phyloP scores from a whole-genome alignment of 2,113 vertebrate genomes.

The Aramus guarauna region DNA sequence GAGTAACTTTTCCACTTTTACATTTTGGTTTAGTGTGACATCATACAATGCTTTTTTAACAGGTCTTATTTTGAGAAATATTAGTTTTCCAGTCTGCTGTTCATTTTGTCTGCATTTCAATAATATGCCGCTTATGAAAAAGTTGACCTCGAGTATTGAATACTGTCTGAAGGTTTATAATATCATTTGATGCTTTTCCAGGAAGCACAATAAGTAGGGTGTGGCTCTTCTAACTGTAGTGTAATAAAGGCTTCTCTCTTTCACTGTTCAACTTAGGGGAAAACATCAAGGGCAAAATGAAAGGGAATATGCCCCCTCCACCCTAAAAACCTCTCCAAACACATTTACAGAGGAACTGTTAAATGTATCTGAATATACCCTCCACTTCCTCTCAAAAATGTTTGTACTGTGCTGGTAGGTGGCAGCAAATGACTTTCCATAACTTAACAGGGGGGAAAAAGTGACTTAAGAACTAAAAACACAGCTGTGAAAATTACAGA shows the following conservation, averaged over 20 bases:
- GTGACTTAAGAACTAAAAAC: not conserved
- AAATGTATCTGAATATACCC: not conserved
- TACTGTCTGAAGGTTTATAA: not conserved
- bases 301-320: not conserved
- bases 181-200: not conserved
- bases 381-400: not conserved
- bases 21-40: not conserved
- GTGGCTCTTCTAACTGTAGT: not conserved
- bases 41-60: constrained; percentile 14
- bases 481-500: constrained; percentile 8
- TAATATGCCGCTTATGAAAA: not conserved
- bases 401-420: not conserved
- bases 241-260: not conserved
- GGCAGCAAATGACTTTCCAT: constrained; percentile 33
- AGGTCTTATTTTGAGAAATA: constrained; percentile 24
- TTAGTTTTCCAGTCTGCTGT: not conserved
- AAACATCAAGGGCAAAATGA: not conserved
- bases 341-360: not conserved
- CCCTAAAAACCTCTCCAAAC: not conserved
- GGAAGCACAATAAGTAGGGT: not conserved
- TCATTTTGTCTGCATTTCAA: not conserved
- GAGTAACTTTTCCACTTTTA: not conserved
- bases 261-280: not conserved
- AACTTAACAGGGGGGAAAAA: not conserved
- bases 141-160: not conserved